phyloP scores from a whole-genome alignment of 2,888 invertebrate genomes.

The Amblyjoppa fuscipennis region DNA sequence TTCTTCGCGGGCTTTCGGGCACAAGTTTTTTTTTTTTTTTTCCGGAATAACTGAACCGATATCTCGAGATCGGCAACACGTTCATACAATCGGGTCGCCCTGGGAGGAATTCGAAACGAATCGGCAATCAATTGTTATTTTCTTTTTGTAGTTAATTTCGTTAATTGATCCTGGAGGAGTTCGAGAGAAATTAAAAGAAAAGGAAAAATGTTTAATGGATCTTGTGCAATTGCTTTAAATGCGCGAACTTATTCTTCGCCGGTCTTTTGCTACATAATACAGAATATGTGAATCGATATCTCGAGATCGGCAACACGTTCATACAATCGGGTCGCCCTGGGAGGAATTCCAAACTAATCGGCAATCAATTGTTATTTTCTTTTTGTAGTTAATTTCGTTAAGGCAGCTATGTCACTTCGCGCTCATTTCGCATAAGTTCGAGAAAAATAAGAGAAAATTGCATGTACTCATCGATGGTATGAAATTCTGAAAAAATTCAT shows the following conservation, averaged over 20 bases:
- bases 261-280: slow-evolving; percentile 24
- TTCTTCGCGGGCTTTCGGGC: slow-evolving; percentile 43
- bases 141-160: too few species aligned
- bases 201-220: slow-evolving; percentile 7
- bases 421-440: too few species aligned
- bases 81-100: background rate
- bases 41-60: slow-evolving; percentile 32
- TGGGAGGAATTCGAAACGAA: background rate
- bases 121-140: background rate
- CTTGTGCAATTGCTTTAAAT: slow-evolving; percentile 63
- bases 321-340: background rate
- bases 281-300: slow-evolving; percentile 48
- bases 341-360: background rate
- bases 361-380: background rate
- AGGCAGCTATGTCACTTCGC: background rate
- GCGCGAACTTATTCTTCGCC: slow-evolving; percentile 46
- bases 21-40: slow-evolving; percentile 35
- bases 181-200: background rate
- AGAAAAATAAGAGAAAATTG: too few species aligned
- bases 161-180: background rate
- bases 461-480: too few species aligned
- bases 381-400: background rate
- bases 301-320: slow-evolving; percentile 36
- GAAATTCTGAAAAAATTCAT: too few species aligned
- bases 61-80: slow-evolving; percentile 43